These are phyloP conservation scores for Sitobion miscanthi DNA, from an alignment of 1,140 invertebrate species.

Conservation along the genomic window DNA sequence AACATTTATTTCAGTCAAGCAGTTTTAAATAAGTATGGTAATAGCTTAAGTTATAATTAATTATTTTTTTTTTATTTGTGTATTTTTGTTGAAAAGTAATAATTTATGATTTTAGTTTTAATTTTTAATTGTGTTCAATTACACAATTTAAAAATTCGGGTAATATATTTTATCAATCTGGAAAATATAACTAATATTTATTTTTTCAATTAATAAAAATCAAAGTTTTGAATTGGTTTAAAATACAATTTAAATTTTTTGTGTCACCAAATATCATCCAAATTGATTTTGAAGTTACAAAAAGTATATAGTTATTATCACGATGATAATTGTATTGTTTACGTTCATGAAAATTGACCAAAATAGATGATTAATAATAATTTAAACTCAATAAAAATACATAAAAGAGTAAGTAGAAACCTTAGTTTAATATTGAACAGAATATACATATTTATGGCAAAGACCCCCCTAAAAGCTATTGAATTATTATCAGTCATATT, in stretches of 20 bases:
- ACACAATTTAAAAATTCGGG: neutral
- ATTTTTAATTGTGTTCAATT: neutral
- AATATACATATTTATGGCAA: slow-evolving; percentile 27
- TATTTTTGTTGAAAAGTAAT: neutral
- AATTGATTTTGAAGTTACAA: neutral
- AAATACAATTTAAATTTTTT: neutral
- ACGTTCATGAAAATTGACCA: neutral
- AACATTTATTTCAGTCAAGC: neutral
- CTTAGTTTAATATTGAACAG: slow-evolving; percentile 18
- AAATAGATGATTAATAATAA: neutral
- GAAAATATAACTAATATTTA: neutral
- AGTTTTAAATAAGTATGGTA: neutral
- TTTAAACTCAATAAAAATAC: neutral
- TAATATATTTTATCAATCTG: neutral
- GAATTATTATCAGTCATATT: slow-evolving; percentile 40
- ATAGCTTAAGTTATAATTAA: neutral
- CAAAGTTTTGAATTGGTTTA: neutral
- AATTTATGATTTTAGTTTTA: neutral
- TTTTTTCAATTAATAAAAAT: neutral
- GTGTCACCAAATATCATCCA: neutral
- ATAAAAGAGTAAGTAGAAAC: neutral
- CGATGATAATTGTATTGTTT: neutral
- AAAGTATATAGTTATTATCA: neutral
- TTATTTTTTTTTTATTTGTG: neutral
- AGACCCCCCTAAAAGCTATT: neutral